Conservation (phyloP, 2,113 vertebrate species). For the Tretioscincus oriximinensis region DNA sequence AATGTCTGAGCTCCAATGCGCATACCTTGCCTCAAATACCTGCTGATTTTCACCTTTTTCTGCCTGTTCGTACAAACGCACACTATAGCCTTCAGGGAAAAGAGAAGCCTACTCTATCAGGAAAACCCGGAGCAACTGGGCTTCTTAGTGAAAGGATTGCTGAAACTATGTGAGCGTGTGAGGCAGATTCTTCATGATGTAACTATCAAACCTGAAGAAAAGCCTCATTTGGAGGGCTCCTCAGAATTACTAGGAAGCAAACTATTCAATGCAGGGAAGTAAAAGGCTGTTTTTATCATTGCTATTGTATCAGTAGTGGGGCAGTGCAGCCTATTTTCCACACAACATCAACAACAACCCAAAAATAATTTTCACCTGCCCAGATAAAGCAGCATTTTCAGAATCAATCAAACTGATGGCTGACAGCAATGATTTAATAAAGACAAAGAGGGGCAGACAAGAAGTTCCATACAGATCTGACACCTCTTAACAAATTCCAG, state of each 20-base stretch:
- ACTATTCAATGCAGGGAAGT: background rate
- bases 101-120: no score
- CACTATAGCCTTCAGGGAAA: no score
- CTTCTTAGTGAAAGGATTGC: no score
- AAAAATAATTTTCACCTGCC: fast-evolving
- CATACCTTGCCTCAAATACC: no score
- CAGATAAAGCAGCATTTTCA: conserved; percentile 24
- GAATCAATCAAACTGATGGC: conserved; percentile 24
- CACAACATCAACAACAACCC: background rate
- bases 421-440: conserved; percentile 22
- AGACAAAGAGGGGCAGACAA: background rate
- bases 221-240: no score
- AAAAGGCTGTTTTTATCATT: background rate
- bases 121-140: no score
- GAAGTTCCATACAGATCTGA: background rate
- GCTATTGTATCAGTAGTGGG: background rate
- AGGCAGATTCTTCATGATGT: no score
- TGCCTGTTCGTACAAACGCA: no score
- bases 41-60: no score
- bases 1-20: no score
- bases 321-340: background rate
- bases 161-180: no score
- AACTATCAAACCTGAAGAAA: no score
- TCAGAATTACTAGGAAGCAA: background rate
- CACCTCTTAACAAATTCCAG: conserved; percentile 3